Percentiles rank a stretch among this genome's conserved stretches.
Evolutionary conservation across 2,888 invertebrate species (phyloP).

Genomic region (Cosmia trapezina): DNA sequence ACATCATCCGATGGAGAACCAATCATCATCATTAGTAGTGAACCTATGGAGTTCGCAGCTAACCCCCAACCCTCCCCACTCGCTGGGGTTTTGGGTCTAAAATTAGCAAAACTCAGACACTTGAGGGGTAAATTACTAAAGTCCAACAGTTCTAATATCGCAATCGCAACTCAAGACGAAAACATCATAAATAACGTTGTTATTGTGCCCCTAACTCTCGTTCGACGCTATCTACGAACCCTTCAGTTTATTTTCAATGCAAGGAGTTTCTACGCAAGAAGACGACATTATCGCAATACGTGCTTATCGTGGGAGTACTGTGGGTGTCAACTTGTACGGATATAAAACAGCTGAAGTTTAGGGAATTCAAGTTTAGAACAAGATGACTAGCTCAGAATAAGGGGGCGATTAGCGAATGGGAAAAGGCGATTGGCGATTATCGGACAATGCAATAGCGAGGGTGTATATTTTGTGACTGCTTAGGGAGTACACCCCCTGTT

Average conservation of each 20-base stretch:
- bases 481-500: too few species aligned
- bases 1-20: too few species aligned
- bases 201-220: slow-evolving; percentile 29
- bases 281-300: slow-evolving; percentile 35
- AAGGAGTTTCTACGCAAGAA: slow-evolving; percentile 28
- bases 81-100: too few species aligned
- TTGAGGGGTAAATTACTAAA: not conserved
- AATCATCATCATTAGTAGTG: too few species aligned
- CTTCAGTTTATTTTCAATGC: slow-evolving; percentile 39
- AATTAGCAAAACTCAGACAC: too few species aligned
- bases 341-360: slow-evolving; percentile 20
- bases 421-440: slow-evolving; percentile 3
- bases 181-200: slow-evolving; percentile 40
- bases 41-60: too few species aligned
- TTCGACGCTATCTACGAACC: slow-evolving; percentile 50
- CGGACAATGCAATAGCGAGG: too few species aligned
- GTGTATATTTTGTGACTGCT: too few species aligned
- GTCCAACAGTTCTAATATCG: slow-evolving; percentile 21
- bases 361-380: slow-evolving; percentile 31
- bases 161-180: slow-evolving; percentile 8
- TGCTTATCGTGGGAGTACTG: slow-evolving; percentile 18
- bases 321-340: slow-evolving; percentile 30
- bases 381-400: not conserved
- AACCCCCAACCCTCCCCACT: too few species aligned
- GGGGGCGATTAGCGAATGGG: not conserved